Percentiles rank a stretch among this genome's conserved stretches.
Conservation (phyloP, 1,140 invertebrate species). For the Olivierus martensii region DNA sequence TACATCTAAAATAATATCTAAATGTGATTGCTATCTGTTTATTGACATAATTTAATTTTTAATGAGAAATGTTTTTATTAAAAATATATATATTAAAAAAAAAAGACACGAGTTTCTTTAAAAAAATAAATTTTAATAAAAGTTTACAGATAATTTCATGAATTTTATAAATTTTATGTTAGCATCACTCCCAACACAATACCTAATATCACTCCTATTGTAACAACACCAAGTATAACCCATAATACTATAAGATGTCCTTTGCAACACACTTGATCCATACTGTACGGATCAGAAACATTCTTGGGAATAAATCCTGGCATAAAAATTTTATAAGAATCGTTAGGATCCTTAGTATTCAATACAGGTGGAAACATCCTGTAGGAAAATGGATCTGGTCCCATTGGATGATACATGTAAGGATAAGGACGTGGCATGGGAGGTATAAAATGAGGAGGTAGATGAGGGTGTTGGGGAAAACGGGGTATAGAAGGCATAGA, state of each 20-base stretch:
- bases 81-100: too few species aligned
- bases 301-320: background rate
- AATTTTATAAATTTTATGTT: background rate
- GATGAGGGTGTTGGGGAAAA: background rate
- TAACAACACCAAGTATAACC: slow-evolving; percentile 27
- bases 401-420: background rate
- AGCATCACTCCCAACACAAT: slow-evolving; percentile 24
- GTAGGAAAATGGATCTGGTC: background rate
- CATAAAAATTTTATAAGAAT: background rate
- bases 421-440: background rate
- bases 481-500: background rate
- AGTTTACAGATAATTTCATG: too few species aligned
- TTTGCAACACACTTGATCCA: slow-evolving; percentile 21
- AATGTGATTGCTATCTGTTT: too few species aligned
- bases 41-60: too few species aligned
- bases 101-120: too few species aligned
- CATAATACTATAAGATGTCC: slow-evolving; percentile 27
- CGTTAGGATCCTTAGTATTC: background rate
- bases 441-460: background rate
- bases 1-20: too few species aligned
- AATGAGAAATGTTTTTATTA: too few species aligned
- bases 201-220: slow-evolving; percentile 27
- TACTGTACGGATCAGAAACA: slow-evolving; percentile 7
- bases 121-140: too few species aligned
- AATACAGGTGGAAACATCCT: background rate